A percentile compares a stretch with the other conserved stretches of the same genome.
These are phyloP conservation scores for Musca vetustissima DNA, from an alignment of 1,140 invertebrate species.

Conservation along the genomic window DNA sequence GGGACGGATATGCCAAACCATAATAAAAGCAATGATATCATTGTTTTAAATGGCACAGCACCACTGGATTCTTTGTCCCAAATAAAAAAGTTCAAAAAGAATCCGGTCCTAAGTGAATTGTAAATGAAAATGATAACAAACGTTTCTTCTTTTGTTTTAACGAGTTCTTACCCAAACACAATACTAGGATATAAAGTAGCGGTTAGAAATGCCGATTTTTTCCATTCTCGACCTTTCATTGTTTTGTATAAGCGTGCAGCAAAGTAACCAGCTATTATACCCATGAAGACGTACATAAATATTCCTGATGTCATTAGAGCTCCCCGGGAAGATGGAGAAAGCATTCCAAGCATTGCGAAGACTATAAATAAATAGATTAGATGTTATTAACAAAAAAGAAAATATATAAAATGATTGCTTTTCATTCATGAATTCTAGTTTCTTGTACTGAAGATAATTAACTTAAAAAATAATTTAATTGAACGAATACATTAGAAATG, in stretches of 20 bases:
- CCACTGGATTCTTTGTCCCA: constrained; percentile 97
- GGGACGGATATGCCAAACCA: constrained; percentile 98
- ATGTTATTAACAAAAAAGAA: too few relatives aligned
- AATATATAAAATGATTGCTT: too few relatives aligned
- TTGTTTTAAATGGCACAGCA: constrained; percentile 95
- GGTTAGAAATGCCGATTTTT: constrained; percentile 89
- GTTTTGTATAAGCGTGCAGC: constrained; percentile 95
- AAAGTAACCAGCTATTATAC: constrained; percentile 93
- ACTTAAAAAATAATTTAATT: too few relatives aligned
- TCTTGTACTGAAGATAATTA: too few relatives aligned
- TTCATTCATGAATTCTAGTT: too few relatives aligned
- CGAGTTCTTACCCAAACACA: constrained; percentile 60
- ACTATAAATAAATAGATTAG: too few relatives aligned
- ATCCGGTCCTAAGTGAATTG: constrained; percentile 76
- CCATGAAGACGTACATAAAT: constrained; percentile 95
- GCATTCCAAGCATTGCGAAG: constrained; percentile 98
- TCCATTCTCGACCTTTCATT: constrained; percentile 90
- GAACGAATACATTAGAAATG: too few relatives aligned
- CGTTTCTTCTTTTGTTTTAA: neutral
- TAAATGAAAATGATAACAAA: constrained; percentile 1
- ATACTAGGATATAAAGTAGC: constrained; percentile 91
- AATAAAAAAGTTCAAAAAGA: constrained; percentile 97
- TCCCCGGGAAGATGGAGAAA: constrained; percentile 93
- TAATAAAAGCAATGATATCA: constrained; percentile 88
- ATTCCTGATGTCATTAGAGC: constrained; percentile 94